phyloP scores from a whole-genome alignment of 92 coral and sea anemone species.

The Desmophyllum pertusum region DNA sequence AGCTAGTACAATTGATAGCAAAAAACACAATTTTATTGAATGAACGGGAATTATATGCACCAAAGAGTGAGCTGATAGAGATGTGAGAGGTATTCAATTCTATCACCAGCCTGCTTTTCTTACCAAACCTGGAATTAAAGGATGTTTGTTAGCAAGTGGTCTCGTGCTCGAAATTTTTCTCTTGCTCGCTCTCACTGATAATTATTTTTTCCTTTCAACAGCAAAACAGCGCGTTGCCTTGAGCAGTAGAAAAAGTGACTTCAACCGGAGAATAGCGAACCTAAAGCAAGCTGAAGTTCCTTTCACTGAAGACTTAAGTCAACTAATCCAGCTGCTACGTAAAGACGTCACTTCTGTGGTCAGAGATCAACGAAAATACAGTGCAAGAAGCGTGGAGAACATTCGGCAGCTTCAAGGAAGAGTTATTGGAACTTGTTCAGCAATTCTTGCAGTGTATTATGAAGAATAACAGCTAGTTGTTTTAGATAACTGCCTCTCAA shows the following conservation, averaged over 20 bases:
- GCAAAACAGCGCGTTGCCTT: slow-evolving; percentile 60
- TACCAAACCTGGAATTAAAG: no score
- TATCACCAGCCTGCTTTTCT: no score
- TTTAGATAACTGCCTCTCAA: background rate
- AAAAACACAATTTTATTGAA: no score
- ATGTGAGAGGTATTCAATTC: no score
- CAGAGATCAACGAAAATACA: slow-evolving; percentile 83
- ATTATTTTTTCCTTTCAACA: slow-evolving; percentile 12
- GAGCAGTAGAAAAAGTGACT: slow-evolving; percentile 68
- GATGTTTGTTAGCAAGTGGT: background rate
- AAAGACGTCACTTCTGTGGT: slow-evolving; percentile 68
- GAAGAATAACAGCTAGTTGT: slow-evolving; percentile 47
- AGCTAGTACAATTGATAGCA: no score
- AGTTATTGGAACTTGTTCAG: slow-evolving; percentile 81
- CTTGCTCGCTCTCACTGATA: background rate
- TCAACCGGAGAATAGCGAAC: slow-evolving; percentile 31
- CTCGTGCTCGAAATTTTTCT: background rate
- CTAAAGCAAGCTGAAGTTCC: slow-evolving; percentile 70
- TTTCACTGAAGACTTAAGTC: slow-evolving; percentile 45
- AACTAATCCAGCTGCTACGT: slow-evolving; percentile 54
- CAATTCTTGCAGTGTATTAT: slow-evolving; percentile 72
- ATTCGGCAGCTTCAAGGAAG: slow-evolving; percentile 79
- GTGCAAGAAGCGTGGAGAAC: slow-evolving; percentile 81
- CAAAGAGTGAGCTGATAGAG: no score
- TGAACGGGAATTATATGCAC: no score